phyloP scores from a whole-genome alignment of 2,888 invertebrate genomes.

The Elmis aenea region DNA sequence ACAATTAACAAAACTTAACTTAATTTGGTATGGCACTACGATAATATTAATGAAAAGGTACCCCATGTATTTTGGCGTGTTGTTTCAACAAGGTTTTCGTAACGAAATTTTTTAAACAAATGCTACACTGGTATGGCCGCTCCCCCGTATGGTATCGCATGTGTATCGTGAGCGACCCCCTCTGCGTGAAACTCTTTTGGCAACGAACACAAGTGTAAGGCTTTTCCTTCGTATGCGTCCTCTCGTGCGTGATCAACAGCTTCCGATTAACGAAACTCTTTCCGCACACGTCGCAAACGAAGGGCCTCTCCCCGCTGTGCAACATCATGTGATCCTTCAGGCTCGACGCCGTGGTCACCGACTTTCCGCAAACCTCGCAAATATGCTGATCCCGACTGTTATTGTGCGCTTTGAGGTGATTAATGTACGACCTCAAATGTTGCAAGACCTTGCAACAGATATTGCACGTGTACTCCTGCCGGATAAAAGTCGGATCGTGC shows the following conservation, averaged over 20 bases:
- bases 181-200: slow-evolving; percentile 30
- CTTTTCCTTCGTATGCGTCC: slow-evolving; percentile 35
- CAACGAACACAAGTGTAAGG: slow-evolving; percentile 33
- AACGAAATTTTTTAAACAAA: slow-evolving; percentile 29
- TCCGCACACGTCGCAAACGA: slow-evolving; percentile 35
- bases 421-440: slow-evolving; percentile 1
- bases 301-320: slow-evolving; percentile 39
- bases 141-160: slow-evolving; percentile 22
- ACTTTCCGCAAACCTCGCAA: slow-evolving; percentile 40
- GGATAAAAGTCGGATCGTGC: slow-evolving; percentile 18
- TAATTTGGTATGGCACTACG: too few relatives aligned
- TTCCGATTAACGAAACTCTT: slow-evolving; percentile 32
- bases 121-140: slow-evolving; percentile 25
- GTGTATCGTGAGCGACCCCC: slow-evolving; percentile 23
- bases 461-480: slow-evolving; percentile 24
- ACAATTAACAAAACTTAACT: too few relatives aligned
- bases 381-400: slow-evolving; percentile 6
- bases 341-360: slow-evolving; percentile 37
- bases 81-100: slow-evolving; percentile 25
- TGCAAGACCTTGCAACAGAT: slow-evolving; percentile 7
- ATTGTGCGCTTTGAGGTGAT: slow-evolving; percentile 14
- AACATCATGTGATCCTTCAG: slow-evolving; percentile 36
- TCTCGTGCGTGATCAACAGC: slow-evolving; percentile 29
- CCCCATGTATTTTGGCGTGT: slow-evolving; percentile 13
- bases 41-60: neutral